phyloP scores from a whole-genome alignment of 2,888 invertebrate genomes.

The Drosophila mayaguana region DNA sequence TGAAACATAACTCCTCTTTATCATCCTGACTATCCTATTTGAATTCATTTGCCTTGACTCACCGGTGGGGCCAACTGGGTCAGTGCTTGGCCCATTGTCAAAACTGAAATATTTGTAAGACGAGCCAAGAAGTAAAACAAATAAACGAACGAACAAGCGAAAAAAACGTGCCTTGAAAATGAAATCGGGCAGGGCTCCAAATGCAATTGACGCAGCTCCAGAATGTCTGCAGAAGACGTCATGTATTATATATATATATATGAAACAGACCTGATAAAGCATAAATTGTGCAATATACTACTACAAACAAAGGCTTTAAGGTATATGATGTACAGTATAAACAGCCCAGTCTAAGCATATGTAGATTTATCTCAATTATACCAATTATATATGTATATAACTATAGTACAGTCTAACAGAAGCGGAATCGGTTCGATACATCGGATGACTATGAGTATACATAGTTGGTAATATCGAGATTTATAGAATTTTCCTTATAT shows the following conservation, averaged over 20 bases:
- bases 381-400: too few species aligned
- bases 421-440: too few species aligned
- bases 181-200: constrained; percentile 25
- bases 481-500: too few species aligned
- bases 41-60: constrained; percentile 21
- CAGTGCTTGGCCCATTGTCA: constrained; percentile 60
- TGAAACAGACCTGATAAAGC: background rate
- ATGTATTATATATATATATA: background rate
- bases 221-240: constrained; percentile 35
- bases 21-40: constrained; percentile 16
- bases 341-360: too few species aligned
- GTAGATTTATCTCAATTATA: too few species aligned
- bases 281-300: background rate
- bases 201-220: constrained; percentile 35
- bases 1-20: constrained; percentile 10
- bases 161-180: constrained; percentile 45
- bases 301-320: too few species aligned
- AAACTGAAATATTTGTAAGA: constrained; percentile 45
- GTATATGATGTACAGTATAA: background rate
- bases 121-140: constrained; percentile 21
- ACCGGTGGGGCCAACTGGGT: constrained; percentile 43
- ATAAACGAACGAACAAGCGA: constrained; percentile 58
- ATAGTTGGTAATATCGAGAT: too few species aligned
- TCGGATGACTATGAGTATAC: too few species aligned
- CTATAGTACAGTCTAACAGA: too few species aligned